Conservation (phyloP, 2,888 invertebrate genomes). For the Drosophila quinaria region DNA sequence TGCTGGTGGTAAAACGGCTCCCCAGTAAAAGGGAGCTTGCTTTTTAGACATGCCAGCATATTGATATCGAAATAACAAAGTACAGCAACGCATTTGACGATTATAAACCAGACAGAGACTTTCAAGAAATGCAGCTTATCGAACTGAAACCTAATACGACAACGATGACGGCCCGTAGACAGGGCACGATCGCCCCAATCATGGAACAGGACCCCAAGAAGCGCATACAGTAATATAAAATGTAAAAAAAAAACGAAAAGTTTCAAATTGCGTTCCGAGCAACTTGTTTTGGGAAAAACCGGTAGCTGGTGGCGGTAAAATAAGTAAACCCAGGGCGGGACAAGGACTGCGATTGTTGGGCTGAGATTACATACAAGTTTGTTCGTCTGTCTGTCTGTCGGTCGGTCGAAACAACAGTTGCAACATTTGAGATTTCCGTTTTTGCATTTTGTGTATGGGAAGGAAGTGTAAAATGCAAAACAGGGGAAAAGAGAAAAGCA, state of each 20-base stretch:
- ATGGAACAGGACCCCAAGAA: slow-evolving; percentile 52
- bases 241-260: slow-evolving; percentile 29
- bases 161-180: slow-evolving; percentile 54
- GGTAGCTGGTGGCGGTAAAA: slow-evolving; percentile 44
- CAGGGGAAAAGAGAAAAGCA: slow-evolving; percentile 17
- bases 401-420: slow-evolving; percentile 44
- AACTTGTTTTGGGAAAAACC: slow-evolving; percentile 67
- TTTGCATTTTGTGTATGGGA: slow-evolving; percentile 24
- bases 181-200: slow-evolving; percentile 59
- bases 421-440: slow-evolving; percentile 74
- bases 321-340: slow-evolving; percentile 14
- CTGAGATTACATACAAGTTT: slow-evolving; percentile 69
- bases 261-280: slow-evolving; percentile 70
- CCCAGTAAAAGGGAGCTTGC: slow-evolving; percentile 37
- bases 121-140: slow-evolving; percentile 25
- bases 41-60: slow-evolving; percentile 43
- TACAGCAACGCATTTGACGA: slow-evolving; percentile 30
- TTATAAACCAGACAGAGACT: slow-evolving; percentile 26
- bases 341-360: slow-evolving; percentile 34
- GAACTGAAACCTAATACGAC: slow-evolving; percentile 60
- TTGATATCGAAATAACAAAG: slow-evolving; percentile 32
- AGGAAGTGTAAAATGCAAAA: slow-evolving; percentile 68
- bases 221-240: slow-evolving; percentile 6
- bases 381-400: not conserved
- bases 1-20: slow-evolving; percentile 51